These are phyloP conservation scores for Sebastes trivittatus DNA, from an alignment of 2,797 vertebrate species.

Conservation along the genomic window DNA sequence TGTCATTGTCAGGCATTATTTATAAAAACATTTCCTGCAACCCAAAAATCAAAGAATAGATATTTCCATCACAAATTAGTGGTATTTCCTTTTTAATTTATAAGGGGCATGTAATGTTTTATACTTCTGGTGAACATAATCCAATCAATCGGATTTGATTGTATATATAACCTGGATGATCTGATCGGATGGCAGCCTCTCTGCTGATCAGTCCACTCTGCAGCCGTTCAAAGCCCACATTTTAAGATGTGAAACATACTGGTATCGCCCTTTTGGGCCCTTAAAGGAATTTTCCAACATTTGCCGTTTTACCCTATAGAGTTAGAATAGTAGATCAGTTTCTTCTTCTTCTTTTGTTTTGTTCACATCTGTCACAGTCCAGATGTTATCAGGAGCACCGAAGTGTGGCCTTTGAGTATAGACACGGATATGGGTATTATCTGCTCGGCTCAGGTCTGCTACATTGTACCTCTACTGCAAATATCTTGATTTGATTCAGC, in stretches of 20 bases:
- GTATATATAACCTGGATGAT: neutral
- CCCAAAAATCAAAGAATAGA: too few species aligned
- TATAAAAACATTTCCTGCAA: too few species aligned
- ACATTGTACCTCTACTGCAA: neutral
- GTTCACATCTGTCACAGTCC: neutral
- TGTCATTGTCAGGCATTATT: too few species aligned
- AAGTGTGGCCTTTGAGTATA: conserved; percentile 13
- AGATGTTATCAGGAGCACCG: conserved; percentile 1
- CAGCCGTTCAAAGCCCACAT: neutral
- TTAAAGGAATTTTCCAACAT: neutral
- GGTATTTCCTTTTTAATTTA: too few species aligned
- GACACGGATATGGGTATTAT: conserved; percentile 14
- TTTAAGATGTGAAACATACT: neutral
- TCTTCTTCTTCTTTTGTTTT: conserved; percentile 1
- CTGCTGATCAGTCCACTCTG: neutral
- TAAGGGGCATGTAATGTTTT: too few species aligned
- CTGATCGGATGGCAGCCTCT: neutral
- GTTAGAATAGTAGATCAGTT: neutral
- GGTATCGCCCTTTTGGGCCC: neutral
- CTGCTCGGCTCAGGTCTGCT: neutral
- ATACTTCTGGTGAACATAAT: too few species aligned
- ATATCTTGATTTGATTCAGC: conserved; percentile 22
- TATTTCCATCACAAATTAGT: too few species aligned
- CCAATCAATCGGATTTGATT: too few species aligned
- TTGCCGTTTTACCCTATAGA: too few species aligned